Evolutionary conservation across 2,888 invertebrate species (phyloP), one percentile per base, ranked within the genome.

Genomic region (Lepetodrilus schrolli): DNA sequence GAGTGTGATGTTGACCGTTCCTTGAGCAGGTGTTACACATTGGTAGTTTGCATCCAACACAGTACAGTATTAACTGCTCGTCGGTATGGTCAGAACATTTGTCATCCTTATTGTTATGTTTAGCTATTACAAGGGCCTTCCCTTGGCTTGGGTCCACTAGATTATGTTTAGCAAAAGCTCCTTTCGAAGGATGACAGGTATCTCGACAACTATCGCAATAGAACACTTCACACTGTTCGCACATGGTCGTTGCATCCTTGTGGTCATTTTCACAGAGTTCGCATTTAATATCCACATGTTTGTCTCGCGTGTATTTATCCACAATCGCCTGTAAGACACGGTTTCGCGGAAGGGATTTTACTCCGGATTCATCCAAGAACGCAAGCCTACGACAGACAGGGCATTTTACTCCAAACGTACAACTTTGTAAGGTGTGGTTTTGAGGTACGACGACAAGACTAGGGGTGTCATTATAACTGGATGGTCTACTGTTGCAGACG

Each of bases 181-280:
- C 98, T 26, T 98, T 93, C 5, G 94, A 93, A 2, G 99, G 99
- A 91, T 99, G 99, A 92, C 98, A 97, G 66, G 95, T 94, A 84
- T 97, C 96, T 21, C 96, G 94, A 90, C 99, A 99, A 70, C 93
- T 92, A 76, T 96, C 96, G 91, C 99, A 99, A 91, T 99, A 99
- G 82, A 96, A 94, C 74, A 94, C 93, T 82, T 96, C 91, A 95
- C 98, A 93, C 95, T 98, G 93, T 95, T 98, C 92, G 95, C 99
- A 92, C 95, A 97, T 90, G 69, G 96, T 94, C 51, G 95, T 94
- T 0, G 97, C 97, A 68, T 84, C 83, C 65, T 74, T 71, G 21
- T 74, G 71, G 43, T 85, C 87, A 51, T 82, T 80, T 38, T 87
- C 86, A 78, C 90, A 90, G 66, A 89, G 76, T 79, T 90, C 88